These are phyloP conservation scores for Nycticorax nycticorax DNA, from an alignment of 2,113 vertebrate species.

Conservation along the genomic window DNA sequence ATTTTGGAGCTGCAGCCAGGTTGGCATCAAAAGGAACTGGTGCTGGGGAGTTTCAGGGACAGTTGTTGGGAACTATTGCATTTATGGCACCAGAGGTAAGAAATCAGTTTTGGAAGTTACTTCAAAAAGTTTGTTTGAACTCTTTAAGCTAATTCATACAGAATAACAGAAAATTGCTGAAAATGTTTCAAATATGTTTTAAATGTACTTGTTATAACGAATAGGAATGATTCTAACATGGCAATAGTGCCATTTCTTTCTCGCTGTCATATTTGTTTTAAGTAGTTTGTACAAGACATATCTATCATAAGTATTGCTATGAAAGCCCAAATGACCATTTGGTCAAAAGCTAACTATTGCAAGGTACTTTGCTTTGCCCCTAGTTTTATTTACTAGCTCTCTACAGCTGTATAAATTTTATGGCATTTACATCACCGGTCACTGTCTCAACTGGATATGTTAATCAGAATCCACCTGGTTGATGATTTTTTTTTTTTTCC, in stretches of 20 bases:
- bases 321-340: neutral
- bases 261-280: neutral
- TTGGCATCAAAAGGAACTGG: constrained; percentile 91
- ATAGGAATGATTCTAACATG: neutral
- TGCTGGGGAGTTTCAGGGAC: constrained; percentile 91
- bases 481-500: neutral
- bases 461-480: neutral
- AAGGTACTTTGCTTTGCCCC: neutral
- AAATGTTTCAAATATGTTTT: neutral
- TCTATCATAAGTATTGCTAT: neutral
- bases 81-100: constrained; percentile 93
- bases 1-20: constrained; percentile 89
- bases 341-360: neutral
- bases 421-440: neutral
- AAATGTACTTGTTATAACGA: neutral
- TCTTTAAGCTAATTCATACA: neutral
- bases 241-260: neutral
- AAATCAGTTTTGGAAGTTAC: neutral
- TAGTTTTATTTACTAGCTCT: neutral
- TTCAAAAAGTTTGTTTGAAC: neutral
- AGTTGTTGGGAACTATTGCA: constrained; percentile 89
- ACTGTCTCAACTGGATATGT: neutral
- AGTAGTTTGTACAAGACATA: neutral
- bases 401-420: neutral
- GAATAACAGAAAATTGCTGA: neutral